Conservation (phyloP, 2,797 vertebrate genomes). For the Crossoptilon crossoptilon region DNA sequence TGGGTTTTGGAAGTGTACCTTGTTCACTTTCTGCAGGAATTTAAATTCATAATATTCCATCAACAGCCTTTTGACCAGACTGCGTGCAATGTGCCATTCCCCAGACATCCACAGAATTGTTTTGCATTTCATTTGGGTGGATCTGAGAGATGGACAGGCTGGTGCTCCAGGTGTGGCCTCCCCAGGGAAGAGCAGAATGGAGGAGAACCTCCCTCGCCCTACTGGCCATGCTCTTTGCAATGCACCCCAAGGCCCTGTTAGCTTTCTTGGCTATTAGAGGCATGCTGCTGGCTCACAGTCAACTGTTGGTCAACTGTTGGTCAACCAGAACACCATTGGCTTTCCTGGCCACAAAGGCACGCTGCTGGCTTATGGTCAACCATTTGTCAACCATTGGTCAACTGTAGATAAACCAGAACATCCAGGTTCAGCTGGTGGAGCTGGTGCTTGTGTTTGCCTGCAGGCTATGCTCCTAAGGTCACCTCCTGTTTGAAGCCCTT, state of each 20-base stretch:
- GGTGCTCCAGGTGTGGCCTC: not conserved
- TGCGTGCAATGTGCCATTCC: too few species aligned
- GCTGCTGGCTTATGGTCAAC: not conserved
- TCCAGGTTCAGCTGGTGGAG: too few species aligned
- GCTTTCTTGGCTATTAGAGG: not conserved
- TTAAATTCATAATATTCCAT: not conserved
- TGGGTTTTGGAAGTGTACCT: not conserved
- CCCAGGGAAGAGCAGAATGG: not conserved
- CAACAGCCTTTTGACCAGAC: not conserved
- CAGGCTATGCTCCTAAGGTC: too few species aligned
- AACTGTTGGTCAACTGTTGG: too few species aligned
- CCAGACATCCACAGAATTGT: not conserved
- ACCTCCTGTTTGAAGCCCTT: not conserved
- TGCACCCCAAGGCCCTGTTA: not conserved
- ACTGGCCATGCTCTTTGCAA: not conserved
- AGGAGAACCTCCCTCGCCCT: not conserved
- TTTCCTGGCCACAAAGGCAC: too few species aligned
- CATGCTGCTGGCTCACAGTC: not conserved
- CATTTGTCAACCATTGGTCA: not conserved
- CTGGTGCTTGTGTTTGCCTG: too few species aligned
- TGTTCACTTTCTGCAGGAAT: not conserved
- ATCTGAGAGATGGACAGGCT: not conserved
- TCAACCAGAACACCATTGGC: not conserved
- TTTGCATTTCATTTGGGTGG: too few species aligned
- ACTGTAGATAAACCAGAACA: too few species aligned